phyloP scores from a whole-genome alignment of 1,140 invertebrate species.

The Manduca sexta region DNA sequence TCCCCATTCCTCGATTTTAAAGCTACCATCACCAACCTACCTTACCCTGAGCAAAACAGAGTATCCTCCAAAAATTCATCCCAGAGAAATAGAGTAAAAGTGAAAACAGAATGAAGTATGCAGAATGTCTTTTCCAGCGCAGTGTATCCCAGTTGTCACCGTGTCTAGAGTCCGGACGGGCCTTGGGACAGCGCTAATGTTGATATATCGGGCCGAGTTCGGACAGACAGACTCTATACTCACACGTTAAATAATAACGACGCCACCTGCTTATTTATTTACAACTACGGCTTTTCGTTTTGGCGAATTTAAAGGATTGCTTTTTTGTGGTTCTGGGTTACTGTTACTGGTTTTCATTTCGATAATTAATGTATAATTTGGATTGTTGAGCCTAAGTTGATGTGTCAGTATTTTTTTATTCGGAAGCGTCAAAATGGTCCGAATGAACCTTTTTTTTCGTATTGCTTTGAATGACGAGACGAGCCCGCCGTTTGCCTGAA shows the following conservation, averaged over 20 bases:
- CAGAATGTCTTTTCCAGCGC: neutral
- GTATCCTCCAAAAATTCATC: no score
- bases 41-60: no score
- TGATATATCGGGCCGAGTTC: conserved; percentile 58
- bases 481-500: no score
- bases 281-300: no score
- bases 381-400: neutral
- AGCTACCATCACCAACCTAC: neutral
- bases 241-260: conserved; percentile 51
- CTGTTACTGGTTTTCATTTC: neutral
- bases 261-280: conserved; percentile 3
- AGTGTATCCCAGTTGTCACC: neutral
- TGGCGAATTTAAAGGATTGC: neutral
- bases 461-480: no score
- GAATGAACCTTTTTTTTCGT: no score
- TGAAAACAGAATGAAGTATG: no score
- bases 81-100: no score
- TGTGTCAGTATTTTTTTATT: no score
- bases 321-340: neutral
- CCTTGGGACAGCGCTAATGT: conserved; percentile 50
- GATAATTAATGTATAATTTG: neutral
- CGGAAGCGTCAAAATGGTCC: no score
- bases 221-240: conserved; percentile 40
- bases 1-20: no score
- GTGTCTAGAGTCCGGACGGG: neutral